Evolutionary conservation across 2,113 vertebrate species (phyloP), one percentile per base, ranked within the genome.

Genomic region (Hemibagrus wyckioides): DNA sequence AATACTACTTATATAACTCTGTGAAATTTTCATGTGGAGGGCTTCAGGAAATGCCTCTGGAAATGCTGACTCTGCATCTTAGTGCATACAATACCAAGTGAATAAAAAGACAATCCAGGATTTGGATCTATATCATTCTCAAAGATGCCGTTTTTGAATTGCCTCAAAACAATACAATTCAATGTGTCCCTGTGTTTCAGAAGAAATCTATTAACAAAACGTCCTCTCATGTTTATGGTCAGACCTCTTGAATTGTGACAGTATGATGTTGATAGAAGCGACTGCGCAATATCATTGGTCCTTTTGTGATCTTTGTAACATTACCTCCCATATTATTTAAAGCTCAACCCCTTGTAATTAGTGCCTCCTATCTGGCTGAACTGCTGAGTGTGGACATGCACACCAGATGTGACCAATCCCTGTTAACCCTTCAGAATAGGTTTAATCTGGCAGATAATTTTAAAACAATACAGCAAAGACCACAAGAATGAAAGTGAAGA

Each of bases 301-400:
- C 3, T 67, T 76, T 44, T 1, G 30, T 85, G 77, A 80, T 81
- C 84, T 86, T 59, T 93, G 36, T 36, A 80, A 52, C 33, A 63
- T 61, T 50, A 41, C 67, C 56, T 1, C 39, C 23, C 36, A 23
- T 61, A 48, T 44, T 59, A 69, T 57, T 79, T 41, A 85, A 39
- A 82, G 44, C 15, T 85, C 84, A 52, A 83, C 17, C 61, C 17
- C 50, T 50, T 89, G 89, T 92, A 91, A 92, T 92, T 82, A 81
- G 77, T 84, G 0, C 85, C 89, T 90, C 33, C 85, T 88, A 88
- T 92, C 86, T 88, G 81, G 67, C 41, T 82, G 91, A 93, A 94
- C 91, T 91, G 92, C 87, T 65, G 59, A 87, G 87, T 86, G 79
- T 84, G 50, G 86, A 85, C 36, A 85, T 57, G 52, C n/a, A 86